Conservation (phyloP, 2,888 invertebrate species). For the Xylota sylvarum region DNA sequence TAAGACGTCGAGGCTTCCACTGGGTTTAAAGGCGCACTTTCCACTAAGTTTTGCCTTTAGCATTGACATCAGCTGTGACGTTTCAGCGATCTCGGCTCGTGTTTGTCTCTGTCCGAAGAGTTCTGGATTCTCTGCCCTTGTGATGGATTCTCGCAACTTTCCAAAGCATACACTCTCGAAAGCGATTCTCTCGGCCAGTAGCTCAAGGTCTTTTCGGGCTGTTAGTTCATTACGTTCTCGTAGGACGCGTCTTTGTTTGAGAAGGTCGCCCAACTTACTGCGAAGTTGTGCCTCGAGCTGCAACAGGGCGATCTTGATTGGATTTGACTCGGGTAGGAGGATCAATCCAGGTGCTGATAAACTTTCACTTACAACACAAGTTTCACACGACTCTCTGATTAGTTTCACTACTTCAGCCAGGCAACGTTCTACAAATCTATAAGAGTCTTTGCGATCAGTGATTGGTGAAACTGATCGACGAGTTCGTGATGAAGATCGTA, state of each 20-base stretch:
- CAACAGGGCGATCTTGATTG: conserved; percentile 87
- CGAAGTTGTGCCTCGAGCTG: conserved; percentile 89
- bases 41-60: conserved; percentile 89
- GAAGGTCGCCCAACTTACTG: conserved; percentile 89
- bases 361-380: conserved; percentile 86
- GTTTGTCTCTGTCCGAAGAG: conserved; percentile 87
- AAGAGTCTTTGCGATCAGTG: conserved; percentile 88
- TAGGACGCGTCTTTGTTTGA: conserved; percentile 88
- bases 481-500: conserved; percentile 87
- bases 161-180: conserved; percentile 91
- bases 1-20: conserved; percentile 88
- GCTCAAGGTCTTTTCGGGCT: conserved; percentile 88
- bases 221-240: conserved; percentile 89
- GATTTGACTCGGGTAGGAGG: conserved; percentile 85
- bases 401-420: conserved; percentile 88
- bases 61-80: conserved; percentile 90
- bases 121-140: conserved; percentile 86
- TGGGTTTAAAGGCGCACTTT: conserved; percentile 84
- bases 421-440: conserved; percentile 88
- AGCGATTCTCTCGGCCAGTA: conserved; percentile 92
- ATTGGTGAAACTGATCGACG: conserved; percentile 88
- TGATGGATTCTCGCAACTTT: conserved; percentile 89
- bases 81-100: conserved; percentile 90
- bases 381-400: conserved; percentile 87
- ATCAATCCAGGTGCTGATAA: conserved; percentile 81